Evolutionary conservation across 2,113 vertebrate species (phyloP).

Genomic region (Zosterops pallidus): DNA sequence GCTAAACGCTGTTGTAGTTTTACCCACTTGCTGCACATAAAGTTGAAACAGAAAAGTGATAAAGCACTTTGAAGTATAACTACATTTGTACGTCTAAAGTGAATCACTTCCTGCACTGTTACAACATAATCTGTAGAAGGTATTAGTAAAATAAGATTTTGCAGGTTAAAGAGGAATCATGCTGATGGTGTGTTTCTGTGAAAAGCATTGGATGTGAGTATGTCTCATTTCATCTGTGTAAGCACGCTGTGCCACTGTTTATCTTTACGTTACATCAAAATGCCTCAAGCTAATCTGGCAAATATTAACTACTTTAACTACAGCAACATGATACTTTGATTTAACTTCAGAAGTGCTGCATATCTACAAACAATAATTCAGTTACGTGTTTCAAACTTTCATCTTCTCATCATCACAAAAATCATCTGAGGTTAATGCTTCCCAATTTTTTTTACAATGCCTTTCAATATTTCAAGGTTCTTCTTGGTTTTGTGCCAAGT

Average conservation of each 20-base stretch:
- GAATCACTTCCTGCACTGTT: background rate
- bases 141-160: background rate
- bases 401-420: background rate
- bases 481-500: background rate
- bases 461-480: background rate
- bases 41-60: background rate
- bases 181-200: background rate
- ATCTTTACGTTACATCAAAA: background rate
- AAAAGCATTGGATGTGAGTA: background rate
- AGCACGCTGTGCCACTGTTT: background rate
- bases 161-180: background rate
- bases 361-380: background rate
- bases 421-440: background rate
- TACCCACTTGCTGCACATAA: accelerated
- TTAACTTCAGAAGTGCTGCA: background rate
- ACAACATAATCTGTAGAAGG: background rate
- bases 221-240: background rate
- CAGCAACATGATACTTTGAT: background rate
- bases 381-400: background rate
- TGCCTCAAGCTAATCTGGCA: background rate
- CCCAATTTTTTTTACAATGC: background rate
- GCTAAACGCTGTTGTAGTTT: background rate
- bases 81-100: background rate
- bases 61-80: background rate
- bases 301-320: background rate